Conservation (phyloP, 2,888 invertebrate species). For the Myopa tessellatipennis region DNA sequence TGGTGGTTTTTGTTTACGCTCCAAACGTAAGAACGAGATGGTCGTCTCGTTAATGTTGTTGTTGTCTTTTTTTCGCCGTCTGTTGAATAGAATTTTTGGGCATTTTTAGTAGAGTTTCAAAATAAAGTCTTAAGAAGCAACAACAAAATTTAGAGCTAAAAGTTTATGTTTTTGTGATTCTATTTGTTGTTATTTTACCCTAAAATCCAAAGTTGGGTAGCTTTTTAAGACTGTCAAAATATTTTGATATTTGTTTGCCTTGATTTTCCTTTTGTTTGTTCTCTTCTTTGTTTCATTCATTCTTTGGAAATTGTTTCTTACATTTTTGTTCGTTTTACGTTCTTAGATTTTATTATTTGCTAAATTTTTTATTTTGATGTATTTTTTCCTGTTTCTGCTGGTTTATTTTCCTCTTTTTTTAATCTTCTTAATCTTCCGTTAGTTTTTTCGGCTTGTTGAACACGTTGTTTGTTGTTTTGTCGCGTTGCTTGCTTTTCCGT, state of each 20-base stretch:
- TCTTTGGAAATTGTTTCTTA: background rate
- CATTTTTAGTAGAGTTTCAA: constrained; percentile 41
- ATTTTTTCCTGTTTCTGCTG: background rate
- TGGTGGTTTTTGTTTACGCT: constrained; percentile 21
- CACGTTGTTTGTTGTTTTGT: constrained; percentile 1
- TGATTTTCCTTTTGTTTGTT: background rate
- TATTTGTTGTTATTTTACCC: constrained; percentile 5
- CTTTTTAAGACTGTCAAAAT: constrained; percentile 15
- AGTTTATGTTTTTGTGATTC: constrained; percentile 23
- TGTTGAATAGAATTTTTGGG: constrained; percentile 37
- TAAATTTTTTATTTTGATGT: background rate
- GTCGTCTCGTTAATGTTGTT: constrained; percentile 32
- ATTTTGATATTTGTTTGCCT: background rate
- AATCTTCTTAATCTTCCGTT: constrained; percentile 3
- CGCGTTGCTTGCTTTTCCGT: background rate
- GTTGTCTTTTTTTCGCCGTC: background rate
- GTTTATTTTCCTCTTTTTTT: background rate
- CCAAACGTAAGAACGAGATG: no score
- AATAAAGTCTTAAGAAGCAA: constrained; percentile 20
- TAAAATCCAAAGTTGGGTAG: background rate
- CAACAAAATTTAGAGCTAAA: constrained; percentile 11
- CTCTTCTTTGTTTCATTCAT: background rate
- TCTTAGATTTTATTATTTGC: background rate
- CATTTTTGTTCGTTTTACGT: background rate
- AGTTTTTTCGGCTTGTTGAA: background rate